phyloP scores from a whole-genome alignment of 2,797 vertebrate species.

The Pantherophis vulpinus region DNA sequence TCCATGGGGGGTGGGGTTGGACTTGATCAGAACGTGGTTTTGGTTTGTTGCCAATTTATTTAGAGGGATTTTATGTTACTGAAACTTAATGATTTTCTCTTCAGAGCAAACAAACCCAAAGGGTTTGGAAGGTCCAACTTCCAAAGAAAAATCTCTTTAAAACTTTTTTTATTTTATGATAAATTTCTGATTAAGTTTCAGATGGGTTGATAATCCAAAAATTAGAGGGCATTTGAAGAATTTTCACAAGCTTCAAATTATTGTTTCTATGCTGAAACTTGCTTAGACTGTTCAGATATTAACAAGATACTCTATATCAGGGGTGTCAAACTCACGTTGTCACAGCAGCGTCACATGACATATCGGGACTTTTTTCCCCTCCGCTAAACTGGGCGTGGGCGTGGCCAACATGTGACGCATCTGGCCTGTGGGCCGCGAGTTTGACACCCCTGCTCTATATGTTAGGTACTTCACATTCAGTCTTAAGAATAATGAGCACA shows the following conservation, averaged over 20 bases:
- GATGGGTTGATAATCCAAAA: background rate
- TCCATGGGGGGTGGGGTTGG: background rate
- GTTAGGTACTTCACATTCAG: background rate
- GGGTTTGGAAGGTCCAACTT: too few relatives aligned
- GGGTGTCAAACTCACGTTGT: too few relatives aligned
- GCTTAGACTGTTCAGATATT: background rate
- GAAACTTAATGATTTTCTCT: background rate
- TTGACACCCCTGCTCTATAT: too few relatives aligned
- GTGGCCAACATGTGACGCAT: too few relatives aligned
- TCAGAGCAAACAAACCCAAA: background rate
- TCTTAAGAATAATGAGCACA: background rate
- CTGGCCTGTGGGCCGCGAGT: too few relatives aligned
- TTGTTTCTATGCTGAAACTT: background rate
- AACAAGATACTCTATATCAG: background rate
- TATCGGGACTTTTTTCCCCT: too few relatives aligned
- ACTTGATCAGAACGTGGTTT: conserved; percentile 10
- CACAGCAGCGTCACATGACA: too few relatives aligned
- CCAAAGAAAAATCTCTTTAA: background rate
- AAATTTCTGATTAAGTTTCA: background rate
- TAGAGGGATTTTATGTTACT: background rate
- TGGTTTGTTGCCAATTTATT: conserved; percentile 25
- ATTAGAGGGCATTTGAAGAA: background rate
- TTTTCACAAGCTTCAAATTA: background rate
- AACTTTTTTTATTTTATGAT: background rate
- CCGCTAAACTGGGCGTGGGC: too few relatives aligned